Base-by-base conservation (phyloP, 1,140 invertebrate genomes). In the Platyscapa corneri region DNA sequence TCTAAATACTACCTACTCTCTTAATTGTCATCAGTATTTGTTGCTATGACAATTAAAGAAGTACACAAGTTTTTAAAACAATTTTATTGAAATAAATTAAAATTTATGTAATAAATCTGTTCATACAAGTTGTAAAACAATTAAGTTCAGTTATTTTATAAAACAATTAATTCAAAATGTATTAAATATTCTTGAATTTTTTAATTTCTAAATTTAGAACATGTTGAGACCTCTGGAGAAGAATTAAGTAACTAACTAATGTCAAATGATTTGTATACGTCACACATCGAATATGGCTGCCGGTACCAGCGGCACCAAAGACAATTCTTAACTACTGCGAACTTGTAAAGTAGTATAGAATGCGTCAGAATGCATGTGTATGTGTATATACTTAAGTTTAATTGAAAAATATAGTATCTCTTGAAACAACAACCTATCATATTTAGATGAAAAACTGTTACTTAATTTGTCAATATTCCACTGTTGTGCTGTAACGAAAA, bases 181-280 rank as follows among this genome's bases (percentile, higher is more conserved):
- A 37, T 32, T 3, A 23, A 3, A 34, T 32, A 39, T 82, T 12
- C 6, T 7, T 42, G 18, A 37, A 82, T 70, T 20, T 37, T 34
- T 37, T 37, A 37, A 7, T 18, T 70, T 70, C 10, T 18, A 70
- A 34, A 37, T 16, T 37, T 37, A 6, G 34, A n/a, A 16, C 46
- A 39, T 0, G 46, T 72, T 27, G 23, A 3, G 81, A 56, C 81
- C 30, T 82, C 81, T 82, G 12, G 18, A 37, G 70, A 14, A 27
- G 20, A 60, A 0, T n/a, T 20, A 7, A 0, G 6, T 53, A 56
- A 74, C 46, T 74, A 74, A 37, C 10, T 20, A 82, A 74, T n/a
- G 67, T 75, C 81, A 82, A 42, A 72, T 82, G 39, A 72, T 72
- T 70, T 81, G 30, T 30, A 64, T 76, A 83, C 49, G 49, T 83